These are phyloP conservation scores for Manis javanica DNA, from an alignment of 2,797 vertebrate genomes.

Conservation along the genomic window DNA sequence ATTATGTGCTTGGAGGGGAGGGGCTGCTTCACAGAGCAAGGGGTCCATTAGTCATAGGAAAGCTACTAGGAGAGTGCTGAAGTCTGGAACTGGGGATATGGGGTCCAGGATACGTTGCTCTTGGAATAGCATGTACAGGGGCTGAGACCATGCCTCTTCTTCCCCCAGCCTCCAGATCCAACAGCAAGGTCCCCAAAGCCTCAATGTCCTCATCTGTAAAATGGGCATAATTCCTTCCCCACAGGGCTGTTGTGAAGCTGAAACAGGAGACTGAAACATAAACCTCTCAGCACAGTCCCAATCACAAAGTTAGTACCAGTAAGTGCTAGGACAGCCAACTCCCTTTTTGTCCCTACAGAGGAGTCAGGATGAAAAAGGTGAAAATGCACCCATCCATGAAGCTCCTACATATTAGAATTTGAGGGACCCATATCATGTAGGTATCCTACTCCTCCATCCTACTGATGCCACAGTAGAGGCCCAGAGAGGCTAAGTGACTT, in stretches of 20 bases:
- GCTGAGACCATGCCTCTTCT: not conserved
- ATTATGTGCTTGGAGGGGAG: not conserved
- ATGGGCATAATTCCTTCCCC: not conserved
- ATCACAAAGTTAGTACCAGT: not conserved
- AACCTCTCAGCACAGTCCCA: not conserved
- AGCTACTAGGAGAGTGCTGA: not conserved
- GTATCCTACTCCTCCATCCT: not conserved
- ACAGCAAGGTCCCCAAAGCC: not conserved
- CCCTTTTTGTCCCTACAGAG: not conserved
- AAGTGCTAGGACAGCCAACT: not conserved
- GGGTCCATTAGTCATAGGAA: not conserved
- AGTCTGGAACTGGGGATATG: not conserved
- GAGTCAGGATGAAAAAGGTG: not conserved
- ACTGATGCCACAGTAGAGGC: not conserved
- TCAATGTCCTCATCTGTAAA: constrained; percentile 43
- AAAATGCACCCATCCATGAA: not conserved
- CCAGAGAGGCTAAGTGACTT: constrained; percentile 26
- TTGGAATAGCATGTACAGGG: not conserved
- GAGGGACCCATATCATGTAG: not conserved
- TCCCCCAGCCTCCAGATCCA: not conserved
- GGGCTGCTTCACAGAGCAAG: not conserved
- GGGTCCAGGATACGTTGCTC: not conserved
- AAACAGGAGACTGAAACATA: not conserved
- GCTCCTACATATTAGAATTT: not conserved
- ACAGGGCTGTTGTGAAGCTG: not conserved